Evolutionary conservation across 2,113 vertebrate genomes (phyloP).

Genomic region (Callorhinus ursinus): DNA sequence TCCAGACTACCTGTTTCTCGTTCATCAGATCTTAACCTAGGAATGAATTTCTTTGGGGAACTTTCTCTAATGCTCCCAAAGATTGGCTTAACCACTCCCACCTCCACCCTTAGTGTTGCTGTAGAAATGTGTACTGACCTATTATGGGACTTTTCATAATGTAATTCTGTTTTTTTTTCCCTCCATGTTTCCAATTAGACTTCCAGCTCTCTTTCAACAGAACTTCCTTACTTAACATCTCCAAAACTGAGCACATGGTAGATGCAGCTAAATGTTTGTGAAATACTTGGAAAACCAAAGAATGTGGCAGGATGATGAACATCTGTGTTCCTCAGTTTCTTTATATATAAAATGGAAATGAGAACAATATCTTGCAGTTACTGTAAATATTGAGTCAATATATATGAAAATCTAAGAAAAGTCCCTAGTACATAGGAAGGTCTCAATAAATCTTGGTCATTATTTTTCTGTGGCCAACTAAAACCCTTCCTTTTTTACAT

Average conservation of each 20-base stretch:
- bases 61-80: not conserved
- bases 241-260: not conserved
- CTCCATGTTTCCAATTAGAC: not conserved
- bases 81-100: not conserved
- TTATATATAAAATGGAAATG: not conserved
- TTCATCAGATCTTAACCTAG: not conserved
- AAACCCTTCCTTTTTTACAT: not conserved
- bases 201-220: not conserved
- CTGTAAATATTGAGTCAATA: not conserved
- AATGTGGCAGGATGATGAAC: not conserved
- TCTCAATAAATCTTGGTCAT: not conserved
- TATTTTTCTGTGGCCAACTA: not conserved
- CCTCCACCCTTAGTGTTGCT: not conserved
- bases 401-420: not conserved
- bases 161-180: not conserved
- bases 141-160: not conserved
- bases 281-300: not conserved
- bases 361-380: not conserved
- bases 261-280: not conserved
- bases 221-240: not conserved
- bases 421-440: not conserved
- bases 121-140: not conserved
- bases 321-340: not conserved
- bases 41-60: not conserved
- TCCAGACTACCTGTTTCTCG: not conserved